Evolutionary conservation across 2,888 invertebrate genomes (phyloP).

Genomic region (Exocentrus adspersus): DNA sequence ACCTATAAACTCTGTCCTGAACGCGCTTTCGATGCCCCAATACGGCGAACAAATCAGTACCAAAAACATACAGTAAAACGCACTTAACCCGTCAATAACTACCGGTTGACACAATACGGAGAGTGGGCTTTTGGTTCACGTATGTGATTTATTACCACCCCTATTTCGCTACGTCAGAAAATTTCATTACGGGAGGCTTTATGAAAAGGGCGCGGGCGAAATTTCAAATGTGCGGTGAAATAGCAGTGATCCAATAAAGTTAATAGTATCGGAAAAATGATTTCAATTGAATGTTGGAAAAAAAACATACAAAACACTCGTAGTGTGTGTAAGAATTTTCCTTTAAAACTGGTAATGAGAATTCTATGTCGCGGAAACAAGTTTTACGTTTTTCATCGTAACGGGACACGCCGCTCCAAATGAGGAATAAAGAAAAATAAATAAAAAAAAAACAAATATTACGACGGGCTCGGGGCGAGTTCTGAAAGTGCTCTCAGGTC

Average conservation of each 20-base stretch:
- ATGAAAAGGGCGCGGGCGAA: not conserved
- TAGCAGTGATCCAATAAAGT: not conserved
- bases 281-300: no score
- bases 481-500: conserved; percentile 25
- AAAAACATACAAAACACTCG: no score
- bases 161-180: not conserved
- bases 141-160: conserved; percentile 44
- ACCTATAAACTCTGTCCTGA: not conserved
- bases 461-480: conserved; percentile 2
- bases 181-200: not conserved
- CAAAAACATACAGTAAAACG: conserved; percentile 43
- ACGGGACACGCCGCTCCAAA: not conserved
- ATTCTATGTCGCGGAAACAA: not conserved
- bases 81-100: conserved; percentile 44
- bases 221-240: not conserved
- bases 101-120: conserved; percentile 44
- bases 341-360: not conserved
- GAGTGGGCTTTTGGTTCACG: conserved; percentile 33
- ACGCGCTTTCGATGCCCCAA: not conserved
- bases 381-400: not conserved
- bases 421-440: conserved; percentile 15
- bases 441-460: conserved; percentile 18
- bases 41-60: conserved; percentile 16
- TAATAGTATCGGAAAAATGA: not conserved
- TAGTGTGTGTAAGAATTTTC: no score